Evolutionary conservation across 2,113 vertebrate genomes (phyloP).

Genomic region (Nanorana parkeri): DNA sequence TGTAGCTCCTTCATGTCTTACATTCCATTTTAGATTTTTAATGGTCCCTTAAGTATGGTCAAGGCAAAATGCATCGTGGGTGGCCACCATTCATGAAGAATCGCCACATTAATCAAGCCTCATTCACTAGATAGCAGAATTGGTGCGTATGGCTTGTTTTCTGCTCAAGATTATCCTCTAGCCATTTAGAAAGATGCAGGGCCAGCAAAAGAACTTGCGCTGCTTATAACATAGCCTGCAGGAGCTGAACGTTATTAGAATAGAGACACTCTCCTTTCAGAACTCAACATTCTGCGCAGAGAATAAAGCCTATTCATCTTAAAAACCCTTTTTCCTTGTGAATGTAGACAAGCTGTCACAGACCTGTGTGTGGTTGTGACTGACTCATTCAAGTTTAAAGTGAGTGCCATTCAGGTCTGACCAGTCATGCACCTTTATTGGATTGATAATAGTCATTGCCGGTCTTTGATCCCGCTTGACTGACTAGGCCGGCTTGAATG

Average conservation of each 20-base stretch:
- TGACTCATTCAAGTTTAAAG: slow-evolving; percentile 25
- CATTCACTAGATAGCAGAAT: not conserved
- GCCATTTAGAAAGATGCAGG: not conserved
- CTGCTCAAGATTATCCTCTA: not conserved
- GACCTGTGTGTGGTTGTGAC: not conserved
- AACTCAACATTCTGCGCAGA: not conserved
- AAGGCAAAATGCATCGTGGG: not conserved
- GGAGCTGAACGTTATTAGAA: slow-evolving; percentile 1
- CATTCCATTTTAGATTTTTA: too few species aligned
- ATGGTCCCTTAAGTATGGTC: too few species aligned
- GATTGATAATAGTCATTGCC: slow-evolving; percentile 6
- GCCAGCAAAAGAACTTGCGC: not conserved
- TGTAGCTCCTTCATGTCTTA: too few species aligned
- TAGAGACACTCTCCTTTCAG: slow-evolving; percentile 8
- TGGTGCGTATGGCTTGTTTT: slow-evolving; percentile 12
- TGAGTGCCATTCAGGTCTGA: slow-evolving; percentile 9
- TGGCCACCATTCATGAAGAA: slow-evolving; percentile 1
- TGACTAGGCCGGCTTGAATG: slow-evolving; percentile 1
- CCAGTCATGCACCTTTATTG: slow-evolving; percentile 25
- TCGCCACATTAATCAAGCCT: not conserved
- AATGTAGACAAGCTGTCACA: not conserved
- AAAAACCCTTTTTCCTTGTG: not conserved
- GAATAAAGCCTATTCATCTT: slow-evolving; percentile 12
- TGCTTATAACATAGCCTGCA: not conserved
- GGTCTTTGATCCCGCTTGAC: slow-evolving; percentile 10